A percentile compares a stretch with the other conserved stretches of the same genome.
phyloP scores from a whole-genome alignment of 2,797 vertebrate genomes.

The Kryptopterus vitreolus region DNA sequence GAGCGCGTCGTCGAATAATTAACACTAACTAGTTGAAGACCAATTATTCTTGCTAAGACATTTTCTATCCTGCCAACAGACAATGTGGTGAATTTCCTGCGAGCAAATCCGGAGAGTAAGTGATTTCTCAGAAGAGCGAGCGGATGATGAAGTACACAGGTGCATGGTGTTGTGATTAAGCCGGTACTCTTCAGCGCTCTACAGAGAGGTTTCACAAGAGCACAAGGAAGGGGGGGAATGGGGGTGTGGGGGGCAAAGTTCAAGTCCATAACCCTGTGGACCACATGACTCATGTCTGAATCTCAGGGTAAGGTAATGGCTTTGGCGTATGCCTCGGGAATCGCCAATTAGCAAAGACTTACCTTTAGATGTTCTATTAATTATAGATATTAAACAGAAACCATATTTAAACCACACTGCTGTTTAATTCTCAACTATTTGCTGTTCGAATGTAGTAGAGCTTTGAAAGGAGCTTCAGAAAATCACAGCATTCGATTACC shows the following conservation, averaged over 20 bases:
- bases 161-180: constrained; percentile 35
- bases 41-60: constrained; percentile 51
- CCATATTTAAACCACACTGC: neutral
- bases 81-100: constrained; percentile 24
- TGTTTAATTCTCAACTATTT: neutral
- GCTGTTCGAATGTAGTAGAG: neutral
- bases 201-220: constrained; percentile 28
- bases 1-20: constrained; percentile 52
- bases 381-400: neutral
- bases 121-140: constrained; percentile 30
- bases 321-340: neutral
- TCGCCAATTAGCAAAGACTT: neutral
- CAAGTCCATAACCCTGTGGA: constrained; percentile 31
- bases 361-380: neutral
- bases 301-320: neutral
- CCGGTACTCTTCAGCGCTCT: constrained; percentile 25
- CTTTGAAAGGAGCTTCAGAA: neutral
- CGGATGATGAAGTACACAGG: constrained; percentile 21
- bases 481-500: neutral
- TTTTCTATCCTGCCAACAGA: constrained; percentile 19
- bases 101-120: constrained; percentile 29
- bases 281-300: constrained; percentile 32
- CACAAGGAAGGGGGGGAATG: too few relatives aligned
- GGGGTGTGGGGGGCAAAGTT: constrained; percentile 18
- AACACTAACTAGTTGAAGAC: constrained; percentile 53